phyloP scores from a whole-genome alignment of 30 jellyfish, hydroid and myxozoan species.

The Aurelia aurita region DNA sequence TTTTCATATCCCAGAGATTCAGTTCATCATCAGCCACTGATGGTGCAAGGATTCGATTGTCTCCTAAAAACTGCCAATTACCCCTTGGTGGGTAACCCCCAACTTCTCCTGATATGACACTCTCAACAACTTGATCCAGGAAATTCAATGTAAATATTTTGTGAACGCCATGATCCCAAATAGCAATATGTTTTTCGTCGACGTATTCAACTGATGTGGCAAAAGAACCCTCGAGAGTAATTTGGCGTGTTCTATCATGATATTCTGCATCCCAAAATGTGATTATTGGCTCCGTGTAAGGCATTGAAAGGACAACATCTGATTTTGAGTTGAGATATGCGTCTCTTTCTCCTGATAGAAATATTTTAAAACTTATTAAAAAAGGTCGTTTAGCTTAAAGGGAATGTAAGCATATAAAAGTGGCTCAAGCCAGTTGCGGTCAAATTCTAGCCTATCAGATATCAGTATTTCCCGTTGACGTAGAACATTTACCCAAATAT shows the following conservation, averaged over 20 bases:
- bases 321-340: conserved; percentile 49
- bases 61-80: conserved; percentile 55
- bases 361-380: no score
- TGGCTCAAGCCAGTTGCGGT: no score
- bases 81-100: conserved; percentile 51
- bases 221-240: conserved; percentile 34
- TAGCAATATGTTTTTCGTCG: conserved; percentile 50
- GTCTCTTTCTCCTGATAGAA: conserved; percentile 79
- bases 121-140: conserved; percentile 7
- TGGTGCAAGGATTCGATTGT: conserved; percentile 26
- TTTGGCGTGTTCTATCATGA: conserved; percentile 30
- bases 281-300: conserved; percentile 69
- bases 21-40: conserved; percentile 34
- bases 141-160: conserved; percentile 41
- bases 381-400: no score
- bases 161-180: conserved; percentile 39
- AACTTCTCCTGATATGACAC: conserved; percentile 26
- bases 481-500: no score
- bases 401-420: no score
- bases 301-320: conserved; percentile 59
- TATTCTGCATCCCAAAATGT: conserved; percentile 62
- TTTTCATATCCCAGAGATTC: conserved; percentile 62
- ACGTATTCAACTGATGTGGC: conserved; percentile 25
- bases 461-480: no score
- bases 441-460: no score